Conservation (phyloP, 2,113 vertebrate genomes). For the Rhizomys pruinosus region DNA sequence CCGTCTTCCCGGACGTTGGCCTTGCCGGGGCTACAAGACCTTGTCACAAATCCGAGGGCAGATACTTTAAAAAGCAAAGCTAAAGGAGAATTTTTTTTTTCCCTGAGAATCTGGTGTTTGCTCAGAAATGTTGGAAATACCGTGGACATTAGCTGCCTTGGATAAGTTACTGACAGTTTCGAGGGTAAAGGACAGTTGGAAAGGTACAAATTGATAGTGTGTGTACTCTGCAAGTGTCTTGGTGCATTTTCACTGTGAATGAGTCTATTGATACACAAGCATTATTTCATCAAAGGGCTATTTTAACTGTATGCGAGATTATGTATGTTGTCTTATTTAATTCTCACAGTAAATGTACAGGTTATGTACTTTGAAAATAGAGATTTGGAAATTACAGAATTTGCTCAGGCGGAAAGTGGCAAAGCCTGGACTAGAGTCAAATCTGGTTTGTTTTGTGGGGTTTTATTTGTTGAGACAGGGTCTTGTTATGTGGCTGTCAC, state of each 20-base stretch:
- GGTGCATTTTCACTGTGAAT: not conserved
- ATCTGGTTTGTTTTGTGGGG: not conserved
- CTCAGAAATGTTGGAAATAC: not conserved
- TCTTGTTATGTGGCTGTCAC: not conserved
- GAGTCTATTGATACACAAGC: not conserved
- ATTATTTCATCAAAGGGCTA: not conserved
- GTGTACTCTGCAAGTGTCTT: not conserved
- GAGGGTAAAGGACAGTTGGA: not conserved
- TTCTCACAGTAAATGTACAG: conserved; percentile 32
- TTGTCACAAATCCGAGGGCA: not conserved
- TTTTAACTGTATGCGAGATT: conserved; percentile 20
- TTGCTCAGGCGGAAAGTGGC: not conserved
- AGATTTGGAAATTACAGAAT: not conserved
- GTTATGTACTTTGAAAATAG: not conserved
- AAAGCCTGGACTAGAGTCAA: not conserved
- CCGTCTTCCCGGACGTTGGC: not conserved
- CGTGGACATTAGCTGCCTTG: not conserved
- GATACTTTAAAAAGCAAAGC: not conserved
- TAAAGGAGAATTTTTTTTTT: not conserved
- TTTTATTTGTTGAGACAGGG: not conserved
- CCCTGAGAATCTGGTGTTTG: not conserved
- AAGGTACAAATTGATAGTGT: not conserved
- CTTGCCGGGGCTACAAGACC: not conserved
- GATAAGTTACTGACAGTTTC: conserved; percentile 24
- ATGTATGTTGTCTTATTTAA: not conserved